A percentile compares a stretch with the other conserved stretches of the same genome.
Evolutionary conservation across 2,797 vertebrate species (phyloP).

Genomic region (Coccyzus lansbergi): DNA sequence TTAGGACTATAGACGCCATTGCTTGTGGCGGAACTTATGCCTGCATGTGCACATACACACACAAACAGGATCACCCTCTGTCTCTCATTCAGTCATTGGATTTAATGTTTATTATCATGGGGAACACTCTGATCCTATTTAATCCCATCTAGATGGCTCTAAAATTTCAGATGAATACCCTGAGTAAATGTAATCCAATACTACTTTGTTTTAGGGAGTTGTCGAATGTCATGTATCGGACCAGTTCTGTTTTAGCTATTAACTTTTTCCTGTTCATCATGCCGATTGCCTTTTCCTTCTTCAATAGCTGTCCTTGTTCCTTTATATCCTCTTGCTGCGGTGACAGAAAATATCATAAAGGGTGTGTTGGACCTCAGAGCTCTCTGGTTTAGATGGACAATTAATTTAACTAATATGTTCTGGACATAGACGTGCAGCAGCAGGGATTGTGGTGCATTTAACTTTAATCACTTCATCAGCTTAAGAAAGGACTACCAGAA

Average conservation of each 20-base stretch:
- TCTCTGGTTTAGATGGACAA: background rate
- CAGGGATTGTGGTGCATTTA: background rate
- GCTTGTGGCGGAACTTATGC: fast-evolving
- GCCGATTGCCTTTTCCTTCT: background rate
- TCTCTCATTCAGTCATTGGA: conserved; percentile 19
- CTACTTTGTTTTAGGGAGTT: conserved; percentile 13
- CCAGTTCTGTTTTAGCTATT: background rate
- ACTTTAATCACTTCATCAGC: background rate
- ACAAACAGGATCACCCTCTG: background rate
- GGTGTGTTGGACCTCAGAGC: background rate
- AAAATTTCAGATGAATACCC: conserved; percentile 37
- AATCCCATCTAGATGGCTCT: conserved; percentile 56
- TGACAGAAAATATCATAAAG: background rate
- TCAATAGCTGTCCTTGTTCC: background rate
- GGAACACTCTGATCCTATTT: conserved; percentile 41
- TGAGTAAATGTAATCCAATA: conserved; percentile 19
- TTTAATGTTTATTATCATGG: conserved; percentile 38
- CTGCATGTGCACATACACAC: fast-evolving
- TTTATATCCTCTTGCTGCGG: background rate
- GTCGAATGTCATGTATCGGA: background rate
- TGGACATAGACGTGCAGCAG: background rate
- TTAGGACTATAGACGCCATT: background rate
- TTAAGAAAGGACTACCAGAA: conserved; percentile 12
- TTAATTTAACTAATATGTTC: background rate
- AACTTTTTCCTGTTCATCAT: background rate